These are phyloP conservation scores for Sebastes fasciatus DNA, from an alignment of 2,113 vertebrate genomes.

Conservation along the genomic window DNA sequence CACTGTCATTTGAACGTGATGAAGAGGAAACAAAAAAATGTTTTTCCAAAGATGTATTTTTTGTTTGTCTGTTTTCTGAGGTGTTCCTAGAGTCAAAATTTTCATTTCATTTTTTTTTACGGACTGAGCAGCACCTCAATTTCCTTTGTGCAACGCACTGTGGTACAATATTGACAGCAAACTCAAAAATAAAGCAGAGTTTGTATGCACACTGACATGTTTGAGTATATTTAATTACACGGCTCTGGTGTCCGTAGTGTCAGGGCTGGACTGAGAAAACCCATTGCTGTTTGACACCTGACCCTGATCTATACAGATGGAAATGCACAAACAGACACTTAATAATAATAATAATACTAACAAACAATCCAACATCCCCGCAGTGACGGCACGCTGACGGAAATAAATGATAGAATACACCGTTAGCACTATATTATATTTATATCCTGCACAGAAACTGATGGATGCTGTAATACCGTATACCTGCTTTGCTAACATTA, in stretches of 20 bases:
- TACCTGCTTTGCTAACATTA: slow-evolving; percentile 15
- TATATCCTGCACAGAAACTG: neutral
- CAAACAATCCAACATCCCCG: neutral
- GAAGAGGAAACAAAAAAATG: neutral
- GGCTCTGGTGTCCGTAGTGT: neutral
- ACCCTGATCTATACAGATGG: neutral
- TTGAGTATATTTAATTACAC: neutral
- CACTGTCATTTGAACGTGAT: neutral
- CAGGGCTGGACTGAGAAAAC: neutral
- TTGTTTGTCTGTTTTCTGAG: too few species aligned
- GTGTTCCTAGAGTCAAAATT: neutral
- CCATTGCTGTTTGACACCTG: neutral
- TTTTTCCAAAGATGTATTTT: too few species aligned
- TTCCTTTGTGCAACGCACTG: neutral
- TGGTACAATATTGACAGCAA: neutral
- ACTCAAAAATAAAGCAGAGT: neutral
- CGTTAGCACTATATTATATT: slow-evolving; percentile 4
- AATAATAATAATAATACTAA: neutral
- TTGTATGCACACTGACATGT: neutral
- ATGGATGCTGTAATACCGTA: neutral
- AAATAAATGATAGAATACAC: neutral
- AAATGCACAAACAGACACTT: neutral
- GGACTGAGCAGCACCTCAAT: neutral
- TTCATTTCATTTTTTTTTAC: neutral
- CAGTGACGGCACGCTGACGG: neutral